Base-by-base conservation (phyloP, 2,797 vertebrate genomes). In the Sebastes cheni region DNA sequence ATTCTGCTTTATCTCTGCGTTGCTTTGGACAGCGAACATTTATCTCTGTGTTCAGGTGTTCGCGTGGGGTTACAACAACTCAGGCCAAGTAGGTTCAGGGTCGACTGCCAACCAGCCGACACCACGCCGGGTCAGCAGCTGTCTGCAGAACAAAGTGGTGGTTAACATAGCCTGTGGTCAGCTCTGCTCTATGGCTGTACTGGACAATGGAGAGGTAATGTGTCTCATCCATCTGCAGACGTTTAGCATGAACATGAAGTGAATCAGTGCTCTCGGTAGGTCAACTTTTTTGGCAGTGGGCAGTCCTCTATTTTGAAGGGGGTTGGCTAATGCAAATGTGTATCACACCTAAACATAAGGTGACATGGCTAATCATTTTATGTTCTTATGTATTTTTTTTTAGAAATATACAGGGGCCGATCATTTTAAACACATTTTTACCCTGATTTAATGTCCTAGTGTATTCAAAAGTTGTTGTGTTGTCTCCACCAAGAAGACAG, bases 1-100 rank as follows among this genome's bases (percentile, higher is more conserved):
- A 27, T 50, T 39, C 30, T 58, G 20, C 42, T 61, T 4, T 13
- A 16, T 67, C 12, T n/a, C 3, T n/a, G 10, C 27, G 1, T 81
- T 50, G 67, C 5, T 58, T 30, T 25, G 14, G 16, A 25, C 30
- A 2, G 1, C 65, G 32, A 68, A 58, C 81, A 54, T 36, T 30
- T 30, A 4, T 74, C 5, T 72, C 52, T 79, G 60, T 65, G 14
- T 52, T 80, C 80, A 99, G 99, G 97, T 99, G 2, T 99, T 95
- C 69, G 97, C 98, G 0, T 99, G 99, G 99, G 99, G 98, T 67
- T 99, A 99, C 92, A 99, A 99, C 91, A 99, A 99, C 92, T 99
- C 98, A 0, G 99, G 99, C 61, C 98, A 99, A 92, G 97, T 99
- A 55, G 99, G 99, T 23, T 99, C 99, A 16, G 99, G 98, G 11